Conservation (phyloP, 2,113 vertebrate species). For the pig (Sus scrofa) region T2T-Sscrofa CM000813.6:127607001-127607500, state of each 20-base stretch:
- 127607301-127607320: background rate
- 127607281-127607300: background rate
- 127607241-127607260: background rate
- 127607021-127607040: slow-evolving; percentile 4
- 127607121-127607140: background rate
- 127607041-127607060: background rate
- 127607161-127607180: background rate
- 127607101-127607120: slow-evolving; percentile 40
- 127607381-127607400: background rate
- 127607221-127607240: background rate
- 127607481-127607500: background rate
- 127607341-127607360: background rate
- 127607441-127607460: background rate
- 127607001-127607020: background rate
- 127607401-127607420: background rate
- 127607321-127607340: background rate
- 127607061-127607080: slow-evolving; percentile 28
- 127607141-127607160: background rate
- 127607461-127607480: background rate
- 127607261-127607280: background rate
- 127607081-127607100: slow-evolving; percentile 33
- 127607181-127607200: background rate
- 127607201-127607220: background rate
- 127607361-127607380: background rate
- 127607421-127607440: background rate